These are phyloP conservation scores for Chydorus sphaericus DNA, from an alignment of 2,888 invertebrate species.

Conservation along the genomic window DNA sequence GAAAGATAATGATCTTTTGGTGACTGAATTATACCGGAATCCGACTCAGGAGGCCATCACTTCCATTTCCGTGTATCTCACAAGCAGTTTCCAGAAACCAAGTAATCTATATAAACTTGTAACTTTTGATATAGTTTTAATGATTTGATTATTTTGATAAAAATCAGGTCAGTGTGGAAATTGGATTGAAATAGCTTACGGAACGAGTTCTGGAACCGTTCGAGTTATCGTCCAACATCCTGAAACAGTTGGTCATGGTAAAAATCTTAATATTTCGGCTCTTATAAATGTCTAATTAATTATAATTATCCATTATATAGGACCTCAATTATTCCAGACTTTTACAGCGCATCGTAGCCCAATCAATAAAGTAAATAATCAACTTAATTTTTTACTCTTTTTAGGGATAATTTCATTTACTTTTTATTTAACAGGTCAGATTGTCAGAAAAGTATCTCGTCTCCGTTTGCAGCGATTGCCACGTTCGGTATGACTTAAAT, in stretches of 20 bases:
- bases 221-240: slow-evolving; percentile 97
- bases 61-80: slow-evolving; percentile 92
- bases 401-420: background rate
- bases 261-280: too few relatives aligned
- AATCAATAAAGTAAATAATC: slow-evolving; percentile 60
- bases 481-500: too few relatives aligned
- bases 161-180: slow-evolving; percentile 79
- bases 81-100: too few relatives aligned
- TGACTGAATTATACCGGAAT: slow-evolving; percentile 72
- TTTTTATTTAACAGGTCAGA: slow-evolving; percentile 46
- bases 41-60: slow-evolving; percentile 91
- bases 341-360: slow-evolving; percentile 94
- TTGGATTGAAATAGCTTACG: slow-evolving; percentile 99
- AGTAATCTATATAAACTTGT: slow-evolving; percentile 46
- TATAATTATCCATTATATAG: too few relatives aligned
- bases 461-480: slow-evolving; percentile 92
- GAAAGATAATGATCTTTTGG: slow-evolving; percentile 96
- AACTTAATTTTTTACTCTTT: slow-evolving; percentile 6
- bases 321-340: slow-evolving; percentile 94
- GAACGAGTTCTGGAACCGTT: slow-evolving; percentile 87
- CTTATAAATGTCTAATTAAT: too few relatives aligned
- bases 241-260: slow-evolving; percentile 95
- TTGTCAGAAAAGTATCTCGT: slow-evolving; percentile 89
- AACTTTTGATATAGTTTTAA: slow-evolving; percentile 18
- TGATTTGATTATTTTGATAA: slow-evolving; percentile 4